Evolutionary conservation across 2,797 vertebrate genomes (phyloP).

Genomic region (Typhlichthys subterraneus): DNA sequence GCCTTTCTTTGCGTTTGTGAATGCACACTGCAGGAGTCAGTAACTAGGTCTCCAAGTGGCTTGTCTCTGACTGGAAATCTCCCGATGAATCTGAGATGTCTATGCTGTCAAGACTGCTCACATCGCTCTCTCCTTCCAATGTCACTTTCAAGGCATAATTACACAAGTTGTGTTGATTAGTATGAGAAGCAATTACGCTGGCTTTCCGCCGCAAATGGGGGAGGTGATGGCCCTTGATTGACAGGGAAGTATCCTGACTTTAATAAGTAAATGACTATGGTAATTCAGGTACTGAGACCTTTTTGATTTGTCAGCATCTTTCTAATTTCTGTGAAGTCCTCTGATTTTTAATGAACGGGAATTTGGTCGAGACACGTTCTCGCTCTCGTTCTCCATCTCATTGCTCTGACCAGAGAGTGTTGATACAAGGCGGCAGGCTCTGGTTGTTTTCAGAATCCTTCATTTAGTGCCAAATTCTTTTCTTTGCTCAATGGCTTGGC

Average conservation of each 20-base stretch:
- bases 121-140: constrained; percentile 80
- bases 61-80: constrained; percentile 78
- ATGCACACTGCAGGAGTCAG: constrained; percentile 72
- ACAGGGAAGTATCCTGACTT: constrained; percentile 82
- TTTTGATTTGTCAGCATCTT: constrained; percentile 84
- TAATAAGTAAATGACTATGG: constrained; percentile 87
- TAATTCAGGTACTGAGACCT: constrained; percentile 83
- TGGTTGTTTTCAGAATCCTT: constrained; percentile 18
- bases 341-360: constrained; percentile 78
- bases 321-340: constrained; percentile 71
- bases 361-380: constrained; percentile 66
- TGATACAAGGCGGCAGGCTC: constrained; percentile 35
- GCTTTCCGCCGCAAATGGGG: constrained; percentile 84
- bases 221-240: constrained; percentile 84
- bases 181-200: constrained; percentile 85
- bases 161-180: constrained; percentile 88
- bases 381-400: constrained; percentile 18
- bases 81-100: constrained; percentile 79
- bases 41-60: constrained; percentile 74
- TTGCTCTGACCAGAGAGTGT: constrained; percentile 40
- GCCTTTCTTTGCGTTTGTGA: constrained; percentile 79
- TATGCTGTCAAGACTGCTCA: constrained; percentile 78
- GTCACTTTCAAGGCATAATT: constrained; percentile 88
- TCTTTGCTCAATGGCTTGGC: constrained; percentile 31
- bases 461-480: constrained; percentile 31